Base-by-base conservation (phyloP, 2,888 invertebrate species). In the Cephus pygmeus region DNA sequence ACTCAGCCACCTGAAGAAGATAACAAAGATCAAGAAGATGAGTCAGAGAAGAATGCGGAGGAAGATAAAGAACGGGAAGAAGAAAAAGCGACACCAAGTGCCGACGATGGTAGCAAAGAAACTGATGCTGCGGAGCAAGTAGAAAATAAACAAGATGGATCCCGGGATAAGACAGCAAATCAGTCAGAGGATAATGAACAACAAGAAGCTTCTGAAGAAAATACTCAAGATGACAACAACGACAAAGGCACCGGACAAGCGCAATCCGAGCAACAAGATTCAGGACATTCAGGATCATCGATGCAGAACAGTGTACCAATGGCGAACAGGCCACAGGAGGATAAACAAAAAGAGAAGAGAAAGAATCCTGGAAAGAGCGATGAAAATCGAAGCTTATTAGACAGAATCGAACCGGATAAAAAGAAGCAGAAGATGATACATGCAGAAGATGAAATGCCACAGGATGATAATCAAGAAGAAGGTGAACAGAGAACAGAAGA, bases 361-460 rank as follows among this genome's bases (percentile, higher is more conserved):
- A 95, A 95, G 77, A 95, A 94, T 86, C 96, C 96, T 0, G 96
- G 97, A 0, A 93, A 94, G 81, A 95, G 95, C 0, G 95, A 97
- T 84, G 94, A 95, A 71, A 94, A 96, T 85, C 93, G 96, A 76
- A 95, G 95, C 12, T 91, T 97, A 79, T 93, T 95, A 73, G 94
- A 96, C 78, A 91, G 93, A 1, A 93, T 93, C 80, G 94, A 95
- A 84, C 94, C 94, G 69, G 93, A 94, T 73, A 93, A 93, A 82
- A 95, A 96, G 84, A 94, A 95, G 80, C 89, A 93, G 68, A 93
- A 93, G 79, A 90, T 94, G 40, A 93, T 94, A 80, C 91, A 94
- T 23, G 92, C 94, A 75, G 91, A 92, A 83, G 91, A 92, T 75
- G 92, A 94, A 31, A 91, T 93, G 30, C 88, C 91, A 12, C 88